Evolutionary conservation across 2,113 vertebrate species (phyloP).

Genomic region (Odontophorus gujanensis): DNA sequence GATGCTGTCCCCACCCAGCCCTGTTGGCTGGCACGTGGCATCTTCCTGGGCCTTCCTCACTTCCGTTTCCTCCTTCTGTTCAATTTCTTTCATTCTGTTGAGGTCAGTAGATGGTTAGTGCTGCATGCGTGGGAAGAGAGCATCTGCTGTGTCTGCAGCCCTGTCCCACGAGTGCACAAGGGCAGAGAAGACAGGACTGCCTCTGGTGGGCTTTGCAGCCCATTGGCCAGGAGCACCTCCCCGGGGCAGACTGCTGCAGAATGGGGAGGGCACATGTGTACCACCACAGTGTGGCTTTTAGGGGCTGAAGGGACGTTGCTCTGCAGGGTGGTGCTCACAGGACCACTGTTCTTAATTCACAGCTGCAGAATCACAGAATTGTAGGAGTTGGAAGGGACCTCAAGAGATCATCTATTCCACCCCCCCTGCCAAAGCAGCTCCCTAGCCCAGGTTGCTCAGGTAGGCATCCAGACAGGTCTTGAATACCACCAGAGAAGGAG

Average conservation of each 20-base stretch:
- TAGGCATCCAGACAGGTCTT: too few relatives aligned
- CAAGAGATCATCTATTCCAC: too few relatives aligned
- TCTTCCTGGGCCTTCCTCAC: neutral
- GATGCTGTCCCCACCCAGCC: accelerated
- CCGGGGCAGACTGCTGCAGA: neutral
- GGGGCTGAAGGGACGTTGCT: neutral
- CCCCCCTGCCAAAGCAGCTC: too few relatives aligned
- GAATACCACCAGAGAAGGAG: too few relatives aligned
- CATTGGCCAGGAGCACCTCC: neutral
- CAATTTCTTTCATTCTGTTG: neutral
- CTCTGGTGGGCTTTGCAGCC: neutral
- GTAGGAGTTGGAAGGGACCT: too few relatives aligned
- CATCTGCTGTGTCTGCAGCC: neutral
- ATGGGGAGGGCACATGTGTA: neutral
- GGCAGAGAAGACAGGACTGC: neutral
- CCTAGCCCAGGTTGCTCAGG: too few relatives aligned
- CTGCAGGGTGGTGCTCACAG: neutral
- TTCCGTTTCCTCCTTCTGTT: neutral
- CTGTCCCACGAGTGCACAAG: accelerated
- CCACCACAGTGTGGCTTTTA: neutral
- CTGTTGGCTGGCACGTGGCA: neutral
- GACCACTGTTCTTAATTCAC: accelerated
- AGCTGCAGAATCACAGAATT: neutral
- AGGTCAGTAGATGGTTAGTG: neutral
- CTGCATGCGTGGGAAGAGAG: neutral